Evolutionary conservation across 2,888 invertebrate genomes (phyloP), one percentile per base, ranked within the genome.

Genomic region (Mycalesis mineus): DNA sequence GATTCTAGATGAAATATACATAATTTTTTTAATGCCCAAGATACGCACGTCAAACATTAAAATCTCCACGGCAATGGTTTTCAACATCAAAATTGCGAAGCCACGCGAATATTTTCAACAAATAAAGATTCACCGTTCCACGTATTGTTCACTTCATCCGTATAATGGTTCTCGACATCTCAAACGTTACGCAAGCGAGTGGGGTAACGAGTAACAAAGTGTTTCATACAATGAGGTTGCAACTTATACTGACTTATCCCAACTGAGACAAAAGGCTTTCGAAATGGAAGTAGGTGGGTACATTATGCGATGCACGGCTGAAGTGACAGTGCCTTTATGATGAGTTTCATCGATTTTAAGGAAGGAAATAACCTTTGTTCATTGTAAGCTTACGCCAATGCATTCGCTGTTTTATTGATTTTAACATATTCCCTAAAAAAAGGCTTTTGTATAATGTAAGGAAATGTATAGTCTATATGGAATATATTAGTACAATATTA

Each of bases 181-280:
- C 29, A 15, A 41, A 39, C 50, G 49, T 58, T 57, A 61, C 54
- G 61, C 56, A 53, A 62, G 61, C 56, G 36, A 61, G 61, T 49
- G 40, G 41, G 41, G 57, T 57, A 61, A 56, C 60, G 41, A 33
- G 57, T 57, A 61, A 56, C 60, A 49, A 53, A 56, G 57, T 60
- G 47, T 54, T 60, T 52, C 54, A 37, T 15, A 50, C 61, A 62
- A 61, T 59, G 40, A 39, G 14, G 28, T 40, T 40, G 39, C 45
- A 40, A 49, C 55, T 55, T 53, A 53, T 55, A 58, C 55, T 31
- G 14, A 29, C 37, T 53, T 53, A 53, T 55, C 59, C 55, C 37
- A 28, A 29, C 37, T 53, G 42, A 62, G 56, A 66, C 67, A 67
- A 65, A 66, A 60, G 63, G 14, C 63, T 64, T 60, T 66, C 63